These are phyloP conservation scores for Julus scanicus DNA, from an alignment of 2,888 invertebrate genomes.

Conservation along the genomic window DNA sequence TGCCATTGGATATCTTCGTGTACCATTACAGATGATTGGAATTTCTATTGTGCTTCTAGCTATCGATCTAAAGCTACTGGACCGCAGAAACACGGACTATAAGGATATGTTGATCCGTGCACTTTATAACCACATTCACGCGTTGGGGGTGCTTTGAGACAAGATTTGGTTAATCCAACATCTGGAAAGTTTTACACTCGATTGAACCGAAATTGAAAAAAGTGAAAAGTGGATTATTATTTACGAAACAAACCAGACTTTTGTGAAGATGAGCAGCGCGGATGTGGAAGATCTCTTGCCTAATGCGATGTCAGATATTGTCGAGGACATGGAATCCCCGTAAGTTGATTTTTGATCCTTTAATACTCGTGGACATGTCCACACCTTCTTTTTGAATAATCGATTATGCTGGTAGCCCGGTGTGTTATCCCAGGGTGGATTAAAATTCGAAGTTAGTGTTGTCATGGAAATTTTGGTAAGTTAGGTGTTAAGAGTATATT, in stretches of 20 bases:
- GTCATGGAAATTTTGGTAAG: too few relatives aligned
- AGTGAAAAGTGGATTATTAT: conserved; percentile 8
- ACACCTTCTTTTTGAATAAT: too few relatives aligned
- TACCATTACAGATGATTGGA: conserved; percentile 13
- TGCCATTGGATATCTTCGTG: neutral
- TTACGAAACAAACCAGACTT: neutral
- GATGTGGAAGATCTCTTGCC: neutral
- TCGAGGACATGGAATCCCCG: neutral
- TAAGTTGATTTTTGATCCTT: neutral
- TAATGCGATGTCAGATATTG: neutral
- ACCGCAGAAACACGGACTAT: neutral
- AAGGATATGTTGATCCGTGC: neutral
- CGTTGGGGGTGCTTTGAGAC: neutral
- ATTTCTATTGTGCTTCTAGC: neutral
- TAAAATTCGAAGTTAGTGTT: too few relatives aligned
- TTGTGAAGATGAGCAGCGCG: neutral
- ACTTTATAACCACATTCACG: too few relatives aligned
- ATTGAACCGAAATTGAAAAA: neutral
- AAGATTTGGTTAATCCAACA: neutral
- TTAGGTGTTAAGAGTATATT: too few relatives aligned
- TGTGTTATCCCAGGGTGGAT: too few relatives aligned
- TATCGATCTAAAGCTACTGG: neutral
- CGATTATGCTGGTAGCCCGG: too few relatives aligned
- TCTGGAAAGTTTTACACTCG: neutral
- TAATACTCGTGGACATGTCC: neutral